Conservation (phyloP, 2,797 vertebrate genomes). For the Telmatherina bonti region DNA sequence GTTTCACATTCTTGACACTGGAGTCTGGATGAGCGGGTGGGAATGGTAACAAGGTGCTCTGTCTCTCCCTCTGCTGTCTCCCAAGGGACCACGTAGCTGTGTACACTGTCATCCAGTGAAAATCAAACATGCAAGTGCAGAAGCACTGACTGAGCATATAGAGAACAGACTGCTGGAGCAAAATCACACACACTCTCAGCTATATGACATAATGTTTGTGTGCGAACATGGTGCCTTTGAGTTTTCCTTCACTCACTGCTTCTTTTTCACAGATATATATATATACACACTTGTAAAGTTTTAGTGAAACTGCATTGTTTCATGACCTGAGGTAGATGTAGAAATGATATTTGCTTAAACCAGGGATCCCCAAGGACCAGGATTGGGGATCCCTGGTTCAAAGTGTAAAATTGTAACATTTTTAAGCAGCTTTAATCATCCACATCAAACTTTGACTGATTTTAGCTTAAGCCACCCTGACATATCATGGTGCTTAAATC, state of each 20-base stretch:
- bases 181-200: neutral
- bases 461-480: neutral
- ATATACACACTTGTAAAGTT: neutral
- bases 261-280: neutral
- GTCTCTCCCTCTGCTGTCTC: conserved; percentile 40
- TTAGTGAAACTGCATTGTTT: neutral
- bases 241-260: neutral
- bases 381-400: no score
- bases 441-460: neutral
- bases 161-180: neutral
- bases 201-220: neutral
- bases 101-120: neutral
- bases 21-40: conserved; percentile 84
- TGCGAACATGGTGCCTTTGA: neutral
- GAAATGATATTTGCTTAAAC: neutral
- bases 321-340: neutral
- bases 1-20: conserved; percentile 74
- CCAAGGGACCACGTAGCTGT: conserved; percentile 45
- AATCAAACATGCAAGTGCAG: neutral
- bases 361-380: no score
- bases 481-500: neutral
- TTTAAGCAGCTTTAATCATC: neutral
- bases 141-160: neutral
- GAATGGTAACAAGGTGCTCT: conserved; percentile 82
- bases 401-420: neutral